Evolutionary conservation across 2,888 invertebrate species (phyloP).

Genomic region (Abscondita cerata): DNA sequence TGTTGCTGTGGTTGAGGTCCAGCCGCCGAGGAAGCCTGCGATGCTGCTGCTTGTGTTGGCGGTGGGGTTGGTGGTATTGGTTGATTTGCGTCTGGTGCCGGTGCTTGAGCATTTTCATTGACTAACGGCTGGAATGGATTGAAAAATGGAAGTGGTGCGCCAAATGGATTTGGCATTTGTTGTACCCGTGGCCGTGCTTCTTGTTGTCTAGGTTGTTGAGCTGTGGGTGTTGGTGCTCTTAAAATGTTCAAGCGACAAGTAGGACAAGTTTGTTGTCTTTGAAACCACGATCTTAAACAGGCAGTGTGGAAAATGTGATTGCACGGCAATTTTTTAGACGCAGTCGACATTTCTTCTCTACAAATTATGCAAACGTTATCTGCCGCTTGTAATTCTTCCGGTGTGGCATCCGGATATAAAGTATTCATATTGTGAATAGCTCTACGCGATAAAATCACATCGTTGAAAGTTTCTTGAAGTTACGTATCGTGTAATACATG

Average conservation of each 20-base stretch:
- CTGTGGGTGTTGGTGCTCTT: constrained; percentile 47
- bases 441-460: constrained; percentile 94
- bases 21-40: no score
- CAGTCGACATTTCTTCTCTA: constrained; percentile 75
- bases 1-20: constrained; percentile 16
- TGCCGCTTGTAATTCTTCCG: constrained; percentile 87
- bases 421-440: constrained; percentile 99
- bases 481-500: constrained; percentile 98
- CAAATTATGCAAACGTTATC: constrained; percentile 99
- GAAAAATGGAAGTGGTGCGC: constrained; percentile 29
- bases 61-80: constrained; percentile 44
- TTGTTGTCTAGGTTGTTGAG: constrained; percentile 23
- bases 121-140: constrained; percentile 44
- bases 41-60: constrained; percentile 12
- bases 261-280: constrained; percentile 99
- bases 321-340: constrained; percentile 96
- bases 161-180: constrained; percentile 33
- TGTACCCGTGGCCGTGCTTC: constrained; percentile 33
- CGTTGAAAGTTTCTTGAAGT: constrained; percentile 98
- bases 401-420: constrained; percentile 93
- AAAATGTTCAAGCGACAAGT: constrained; percentile 91
- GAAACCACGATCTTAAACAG: constrained; percentile 98
- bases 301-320: constrained; percentile 99
- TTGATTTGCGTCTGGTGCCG: constrained; percentile 47
- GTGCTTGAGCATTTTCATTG: constrained; percentile 42